A percentile compares a stretch with the other conserved stretches of the same genome.
Evolutionary conservation across 2,797 vertebrate genomes (phyloP).

Genomic region (Sylvia borin): DNA sequence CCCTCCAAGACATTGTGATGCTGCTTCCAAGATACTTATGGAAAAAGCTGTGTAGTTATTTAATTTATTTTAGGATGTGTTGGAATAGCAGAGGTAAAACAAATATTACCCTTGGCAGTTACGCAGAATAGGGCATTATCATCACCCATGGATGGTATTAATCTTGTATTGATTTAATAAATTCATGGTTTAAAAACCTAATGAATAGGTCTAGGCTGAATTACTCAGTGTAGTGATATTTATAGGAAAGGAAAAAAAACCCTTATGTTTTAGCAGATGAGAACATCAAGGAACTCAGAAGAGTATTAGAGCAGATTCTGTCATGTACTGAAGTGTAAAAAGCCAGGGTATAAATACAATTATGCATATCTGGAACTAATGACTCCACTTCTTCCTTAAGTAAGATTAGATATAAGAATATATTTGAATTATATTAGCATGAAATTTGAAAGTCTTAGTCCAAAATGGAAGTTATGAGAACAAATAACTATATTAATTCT

Average conservation of each 20-base stretch:
- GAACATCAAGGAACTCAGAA: neutral
- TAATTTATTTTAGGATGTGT: slow-evolving; percentile 41
- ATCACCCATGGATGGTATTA: neutral
- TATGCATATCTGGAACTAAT: neutral
- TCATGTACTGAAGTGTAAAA: neutral
- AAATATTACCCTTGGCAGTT: slow-evolving; percentile 21
- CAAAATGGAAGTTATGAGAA: neutral
- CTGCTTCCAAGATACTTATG: neutral
- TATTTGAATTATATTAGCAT: neutral
- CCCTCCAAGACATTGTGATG: neutral
- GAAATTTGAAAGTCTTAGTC: neutral
- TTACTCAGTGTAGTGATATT: neutral
- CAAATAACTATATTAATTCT: neutral
- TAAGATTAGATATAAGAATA: neutral
- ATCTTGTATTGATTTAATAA: neutral
- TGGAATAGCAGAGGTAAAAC: slow-evolving; percentile 22
- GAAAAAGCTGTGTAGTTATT: neutral
- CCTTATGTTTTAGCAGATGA: neutral
- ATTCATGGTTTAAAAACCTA: neutral
- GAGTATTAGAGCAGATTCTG: neutral
- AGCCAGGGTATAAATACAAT: neutral
- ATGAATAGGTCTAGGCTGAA: neutral
- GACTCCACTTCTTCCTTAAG: neutral
- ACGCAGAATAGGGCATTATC: neutral
- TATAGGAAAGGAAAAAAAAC: neutral